Conservation (phyloP, 1,140 invertebrate genomes). For the Pinna nobilis region DNA sequence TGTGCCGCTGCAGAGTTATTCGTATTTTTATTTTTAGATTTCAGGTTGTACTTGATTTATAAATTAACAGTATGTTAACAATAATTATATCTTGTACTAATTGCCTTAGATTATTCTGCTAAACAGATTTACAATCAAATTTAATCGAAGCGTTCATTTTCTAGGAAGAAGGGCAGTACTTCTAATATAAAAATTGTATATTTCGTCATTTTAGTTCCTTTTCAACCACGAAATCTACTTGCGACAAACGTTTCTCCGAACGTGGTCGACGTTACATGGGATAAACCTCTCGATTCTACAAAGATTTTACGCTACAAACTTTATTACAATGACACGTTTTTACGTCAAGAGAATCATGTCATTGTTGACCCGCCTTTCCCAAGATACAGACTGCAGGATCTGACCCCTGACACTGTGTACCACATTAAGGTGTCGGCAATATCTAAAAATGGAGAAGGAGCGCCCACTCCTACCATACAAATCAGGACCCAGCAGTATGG, state of each 20-base stretch:
- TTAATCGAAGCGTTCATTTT: no score
- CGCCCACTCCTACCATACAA: constrained; percentile 93
- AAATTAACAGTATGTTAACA: no score
- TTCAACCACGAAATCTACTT: constrained; percentile 91
- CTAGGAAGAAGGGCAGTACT: constrained; percentile 3
- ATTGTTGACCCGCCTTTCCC: constrained; percentile 83
- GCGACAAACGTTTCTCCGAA: constrained; percentile 79
- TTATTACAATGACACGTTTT: constrained; percentile 96
- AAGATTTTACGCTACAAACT: constrained; percentile 96
- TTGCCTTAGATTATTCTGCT: no score
- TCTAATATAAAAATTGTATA: neutral
- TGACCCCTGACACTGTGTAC: constrained; percentile 97
- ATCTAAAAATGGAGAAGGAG: constrained; percentile 93
- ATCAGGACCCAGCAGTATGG: constrained; percentile 97
- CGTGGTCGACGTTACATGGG: constrained; percentile 91
- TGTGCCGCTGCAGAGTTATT: no score
- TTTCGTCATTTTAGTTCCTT: constrained; percentile 83
- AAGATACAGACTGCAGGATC: constrained; percentile 87
- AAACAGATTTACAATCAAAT: no score
- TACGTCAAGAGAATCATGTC: constrained; percentile 81
- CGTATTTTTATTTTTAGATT: no score
- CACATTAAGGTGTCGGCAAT: constrained; percentile 96
- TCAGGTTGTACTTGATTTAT: no score
- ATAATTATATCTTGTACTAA: no score
- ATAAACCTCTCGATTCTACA: constrained; percentile 88